Evolutionary conservation across 2,113 vertebrate genomes (phyloP), one percentile per base, ranked within the genome.

Genomic region (Dipodomys spectabilis): DNA sequence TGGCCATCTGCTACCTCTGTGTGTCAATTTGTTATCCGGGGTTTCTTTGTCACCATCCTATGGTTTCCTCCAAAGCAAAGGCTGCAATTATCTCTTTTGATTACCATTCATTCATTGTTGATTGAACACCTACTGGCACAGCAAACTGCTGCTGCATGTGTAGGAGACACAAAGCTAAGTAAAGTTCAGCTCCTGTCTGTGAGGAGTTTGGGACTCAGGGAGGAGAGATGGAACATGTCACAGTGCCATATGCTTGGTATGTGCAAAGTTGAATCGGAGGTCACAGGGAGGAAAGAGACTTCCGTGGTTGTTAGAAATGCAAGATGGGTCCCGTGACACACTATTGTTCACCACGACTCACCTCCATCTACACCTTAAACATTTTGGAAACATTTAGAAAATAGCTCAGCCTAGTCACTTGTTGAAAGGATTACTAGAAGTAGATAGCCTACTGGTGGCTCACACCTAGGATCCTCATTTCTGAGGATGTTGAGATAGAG

Each of bases 1-100:
- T 62, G 18, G 65, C 82, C 91, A 60, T 90, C 69, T 88, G 88
- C 79, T 69, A 35, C 69, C 88, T 93, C 85, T 78, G n/a, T 71
- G 0, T 67, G 69, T 78, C 78, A 30, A 64, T 81, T 87, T 73
- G 90, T 81, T 83, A 71, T 8, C 84, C 12, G 6, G 81, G 83
- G 35, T 45, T 87, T 79, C 82, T 87, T 74, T 57, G 27, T 78
- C 81, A 20, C 69, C 67, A 65, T 32, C 85, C 88, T 7, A 62
- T 53, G 49, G 49, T 22, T 92, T 57, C 45, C 78, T 90, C 78
- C 25, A 35, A 92, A 49, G 57, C 32, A 71, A 91, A 81, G 81
- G 77, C 78, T 81, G 62, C 77, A 72, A 27, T 92, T 69, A 68
- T 79, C 73, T 32, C 80, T 72, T 60, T 60, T 82, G 88, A 53